phyloP scores from a whole-genome alignment of 2,888 invertebrate genomes.

The Lathronympha strigana region DNA sequence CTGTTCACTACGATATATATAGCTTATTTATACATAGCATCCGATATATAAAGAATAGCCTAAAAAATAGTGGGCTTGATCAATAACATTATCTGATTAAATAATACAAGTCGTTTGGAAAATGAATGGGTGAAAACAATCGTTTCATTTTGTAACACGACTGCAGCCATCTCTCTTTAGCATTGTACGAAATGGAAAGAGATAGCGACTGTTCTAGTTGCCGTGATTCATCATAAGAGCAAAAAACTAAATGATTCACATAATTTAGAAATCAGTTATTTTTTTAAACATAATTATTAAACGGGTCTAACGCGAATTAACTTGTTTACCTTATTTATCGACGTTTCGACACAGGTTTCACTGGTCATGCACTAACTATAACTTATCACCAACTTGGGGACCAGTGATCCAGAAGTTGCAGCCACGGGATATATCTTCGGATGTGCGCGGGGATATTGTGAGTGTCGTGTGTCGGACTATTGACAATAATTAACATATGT shows the following conservation, averaged over 20 bases:
- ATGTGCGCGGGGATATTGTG: too few species aligned
- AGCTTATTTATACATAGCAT: conserved; percentile 46
- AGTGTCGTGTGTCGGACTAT: too few species aligned
- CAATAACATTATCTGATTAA: conserved; percentile 5
- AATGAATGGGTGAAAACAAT: neutral
- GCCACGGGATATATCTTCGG: too few species aligned
- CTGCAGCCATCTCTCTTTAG: conserved; percentile 1
- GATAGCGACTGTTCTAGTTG: neutral
- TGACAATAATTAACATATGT: too few species aligned
- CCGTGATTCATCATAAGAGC: neutral
- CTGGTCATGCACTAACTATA: too few species aligned
- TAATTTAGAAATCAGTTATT: too few species aligned
- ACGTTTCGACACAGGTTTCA: too few species aligned
- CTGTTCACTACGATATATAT: conserved; percentile 42
- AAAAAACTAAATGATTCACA: neutral
- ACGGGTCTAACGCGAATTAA: neutral
- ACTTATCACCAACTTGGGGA: too few species aligned
- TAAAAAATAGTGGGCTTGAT: conserved; percentile 37
- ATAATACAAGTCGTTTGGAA: conserved; percentile 4
- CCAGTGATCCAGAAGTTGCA: too few species aligned
- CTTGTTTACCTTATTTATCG: too few species aligned
- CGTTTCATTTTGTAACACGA: neutral
- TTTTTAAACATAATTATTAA: neutral
- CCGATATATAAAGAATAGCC: conserved; percentile 46
- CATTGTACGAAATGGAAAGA: neutral